Percentiles rank a stretch among this genome's conserved stretches.
Evolutionary conservation across 30 jellyfish, hydroid and myxozoan genomes (phyloP).

Genomic region (Pseudorhiza aurosa): DNA sequence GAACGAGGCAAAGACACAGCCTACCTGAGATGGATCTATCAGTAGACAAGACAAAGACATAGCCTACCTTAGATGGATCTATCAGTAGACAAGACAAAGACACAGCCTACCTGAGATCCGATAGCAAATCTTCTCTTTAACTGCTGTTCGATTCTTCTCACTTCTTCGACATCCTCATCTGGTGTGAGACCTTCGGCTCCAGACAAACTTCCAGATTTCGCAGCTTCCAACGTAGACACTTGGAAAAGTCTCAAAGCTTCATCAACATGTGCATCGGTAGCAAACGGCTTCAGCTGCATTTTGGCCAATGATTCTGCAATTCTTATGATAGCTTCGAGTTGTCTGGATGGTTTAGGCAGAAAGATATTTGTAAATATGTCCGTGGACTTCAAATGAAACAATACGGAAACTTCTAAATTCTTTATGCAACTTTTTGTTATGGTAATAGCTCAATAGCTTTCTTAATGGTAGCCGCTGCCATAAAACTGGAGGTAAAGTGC

Average conservation of each 20-base stretch:
- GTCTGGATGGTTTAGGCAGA: constrained; percentile 34
- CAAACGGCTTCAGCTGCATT: constrained; percentile 96
- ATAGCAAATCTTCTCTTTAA: constrained; percentile 95
- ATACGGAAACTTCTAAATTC: too few relatives aligned
- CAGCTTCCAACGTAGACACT: constrained; percentile 99
- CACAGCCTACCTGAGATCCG: constrained; percentile 92
- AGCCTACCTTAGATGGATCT: too few relatives aligned
- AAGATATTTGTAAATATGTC: too few relatives aligned
- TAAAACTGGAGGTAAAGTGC: too few relatives aligned
- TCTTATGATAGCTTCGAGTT: constrained; percentile 94
- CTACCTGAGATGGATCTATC: too few relatives aligned
- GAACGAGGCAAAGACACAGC: background rate
- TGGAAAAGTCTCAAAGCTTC: constrained; percentile 97
- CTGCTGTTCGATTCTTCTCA: constrained; percentile 87
- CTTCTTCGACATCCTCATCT: constrained; percentile 95
- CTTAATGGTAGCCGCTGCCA: too few relatives aligned
- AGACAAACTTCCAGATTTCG: constrained; percentile 88
- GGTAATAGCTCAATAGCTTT: too few relatives aligned
- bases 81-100: too few relatives aligned
- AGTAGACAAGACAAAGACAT: too few relatives aligned
- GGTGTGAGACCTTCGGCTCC: constrained; percentile 99
- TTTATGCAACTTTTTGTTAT: too few relatives aligned
- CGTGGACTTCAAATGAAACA: too few relatives aligned
- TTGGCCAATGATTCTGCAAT: constrained; percentile 97
- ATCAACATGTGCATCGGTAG: constrained; percentile 88